Evolutionary conservation across 2,797 vertebrate genomes (phyloP).

Genomic region (Glossophaga mutica): DNA sequence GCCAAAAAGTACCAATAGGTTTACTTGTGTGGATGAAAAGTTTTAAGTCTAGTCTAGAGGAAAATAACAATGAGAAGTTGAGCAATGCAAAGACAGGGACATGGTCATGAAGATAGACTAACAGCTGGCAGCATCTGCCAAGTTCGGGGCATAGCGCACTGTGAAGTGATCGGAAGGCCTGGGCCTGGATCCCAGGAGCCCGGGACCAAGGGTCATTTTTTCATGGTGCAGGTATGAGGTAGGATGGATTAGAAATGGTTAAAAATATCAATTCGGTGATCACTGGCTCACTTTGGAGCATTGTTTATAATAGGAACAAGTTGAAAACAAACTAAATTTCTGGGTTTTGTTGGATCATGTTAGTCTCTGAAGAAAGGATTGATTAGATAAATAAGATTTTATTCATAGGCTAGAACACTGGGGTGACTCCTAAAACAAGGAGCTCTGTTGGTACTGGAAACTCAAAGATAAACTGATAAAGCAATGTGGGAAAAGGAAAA

Average conservation of each 20-base stretch:
- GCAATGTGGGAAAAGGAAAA: not conserved
- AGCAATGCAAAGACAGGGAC: not conserved
- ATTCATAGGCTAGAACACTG: not conserved
- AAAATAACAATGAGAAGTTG: not conserved
- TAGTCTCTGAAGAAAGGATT: conserved; percentile 4
- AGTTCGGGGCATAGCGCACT: not conserved
- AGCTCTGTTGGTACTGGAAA: not conserved
- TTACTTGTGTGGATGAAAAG: not conserved
- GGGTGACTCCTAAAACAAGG: not conserved
- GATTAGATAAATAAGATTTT: not conserved
- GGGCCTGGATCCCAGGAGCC: not conserved
- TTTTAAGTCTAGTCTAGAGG: not conserved
- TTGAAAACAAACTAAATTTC: not conserved
- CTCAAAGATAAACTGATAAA: not conserved
- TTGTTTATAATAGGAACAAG: not conserved
- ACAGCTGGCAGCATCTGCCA: not conserved
- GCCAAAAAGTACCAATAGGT: not conserved
- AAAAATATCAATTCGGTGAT: not conserved
- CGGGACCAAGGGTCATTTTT: not conserved
- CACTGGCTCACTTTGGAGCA: not conserved
- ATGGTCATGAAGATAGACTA: not conserved
- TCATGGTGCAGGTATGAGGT: not conserved
- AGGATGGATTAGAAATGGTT: not conserved
- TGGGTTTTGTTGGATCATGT: not conserved
- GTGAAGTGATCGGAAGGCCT: not conserved